Conservation (phyloP, 2,113 vertebrate genomes). For the Corythornis madagascariensis region DNA sequence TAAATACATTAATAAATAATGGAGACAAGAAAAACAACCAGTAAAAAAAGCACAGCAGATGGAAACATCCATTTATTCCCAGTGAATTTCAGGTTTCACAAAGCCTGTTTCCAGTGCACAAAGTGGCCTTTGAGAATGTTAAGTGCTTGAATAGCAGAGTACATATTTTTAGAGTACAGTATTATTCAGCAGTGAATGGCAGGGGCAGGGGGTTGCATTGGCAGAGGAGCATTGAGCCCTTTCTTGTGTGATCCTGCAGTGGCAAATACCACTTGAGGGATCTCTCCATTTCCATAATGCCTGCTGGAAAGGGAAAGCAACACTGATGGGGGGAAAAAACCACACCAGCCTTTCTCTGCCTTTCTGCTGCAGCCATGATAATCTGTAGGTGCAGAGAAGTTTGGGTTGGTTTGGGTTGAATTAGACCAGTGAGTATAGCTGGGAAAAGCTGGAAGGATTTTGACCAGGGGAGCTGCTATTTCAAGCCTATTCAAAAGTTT, state of each 20-base stretch:
- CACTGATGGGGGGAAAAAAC: constrained; percentile 48
- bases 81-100: constrained; percentile 40
- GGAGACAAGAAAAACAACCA: neutral
- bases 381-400: neutral
- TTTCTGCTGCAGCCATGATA: neutral
- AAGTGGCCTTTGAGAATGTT: constrained; percentile 62
- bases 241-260: constrained; percentile 53
- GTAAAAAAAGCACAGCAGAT: neutral
- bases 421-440: neutral
- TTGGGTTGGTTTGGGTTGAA: neutral
- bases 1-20: neutral
- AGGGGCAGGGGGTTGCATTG: constrained; percentile 39
- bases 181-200: constrained; percentile 52
- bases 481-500: neutral
- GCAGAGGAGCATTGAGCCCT: constrained; percentile 39
- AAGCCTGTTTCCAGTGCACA: constrained; percentile 41
- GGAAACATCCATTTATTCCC: constrained; percentile 26
- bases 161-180: constrained; percentile 51
- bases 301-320: constrained; percentile 51
- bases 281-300: constrained; percentile 65
- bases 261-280: constrained; percentile 67
- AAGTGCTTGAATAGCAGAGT: constrained; percentile 45
- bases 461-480: neutral
- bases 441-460: neutral
- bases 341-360: neutral